Base-by-base conservation (phyloP, 2,113 vertebrate genomes). In the Syrmaticus mikado region DNA sequence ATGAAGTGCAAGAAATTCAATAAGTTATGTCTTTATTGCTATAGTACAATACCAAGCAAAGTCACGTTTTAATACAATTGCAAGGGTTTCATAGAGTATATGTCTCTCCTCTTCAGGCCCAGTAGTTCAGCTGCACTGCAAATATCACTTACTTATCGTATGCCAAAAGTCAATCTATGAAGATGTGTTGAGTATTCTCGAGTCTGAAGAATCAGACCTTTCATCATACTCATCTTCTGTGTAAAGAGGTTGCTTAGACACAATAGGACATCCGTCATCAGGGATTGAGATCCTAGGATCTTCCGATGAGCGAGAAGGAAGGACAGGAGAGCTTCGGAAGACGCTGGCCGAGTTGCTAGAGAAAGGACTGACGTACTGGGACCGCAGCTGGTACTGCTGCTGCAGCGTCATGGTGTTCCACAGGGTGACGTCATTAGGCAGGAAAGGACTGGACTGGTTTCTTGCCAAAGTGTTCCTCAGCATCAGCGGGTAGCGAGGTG, bases 381-480 rank as follows among this genome's bases (percentile, higher is more conserved):
- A 99, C 40, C 99, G 97, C 84, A 99, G 97, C 97, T 99, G 99
- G 97, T 99, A 99, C 96, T 99, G 99, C 96, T 99, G 99, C 98
- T 99, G 99, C 95, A 99, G 97, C 0, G 99, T 99, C 99, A 99
- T 98, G 91, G 99, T 99, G 97, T 99, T 99, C 99, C 99, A 99
- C 92, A 99, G 97, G 30, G 99, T 99, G 94, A 99, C 98, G 1
- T 99, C 99, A 3, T 98, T 99, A 96, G 98, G 98, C 96, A 99
- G 41, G 96, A 99, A 99, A 0, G 99, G 98, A 71, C 98, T 98
- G 30, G 97, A 97, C 77, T 98, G 99, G 95, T 98, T 98, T 81
- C 99, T 98, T 10, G 98, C 98, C 97, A 99, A 95, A 8, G 99
- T 99, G 96, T 98, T 99, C 88, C 99, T 98, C 97, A 99, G 95